These are phyloP conservation scores for Brachyrhaphis roseni DNA, from an alignment of 2,797 vertebrate genomes.

Conservation along the genomic window DNA sequence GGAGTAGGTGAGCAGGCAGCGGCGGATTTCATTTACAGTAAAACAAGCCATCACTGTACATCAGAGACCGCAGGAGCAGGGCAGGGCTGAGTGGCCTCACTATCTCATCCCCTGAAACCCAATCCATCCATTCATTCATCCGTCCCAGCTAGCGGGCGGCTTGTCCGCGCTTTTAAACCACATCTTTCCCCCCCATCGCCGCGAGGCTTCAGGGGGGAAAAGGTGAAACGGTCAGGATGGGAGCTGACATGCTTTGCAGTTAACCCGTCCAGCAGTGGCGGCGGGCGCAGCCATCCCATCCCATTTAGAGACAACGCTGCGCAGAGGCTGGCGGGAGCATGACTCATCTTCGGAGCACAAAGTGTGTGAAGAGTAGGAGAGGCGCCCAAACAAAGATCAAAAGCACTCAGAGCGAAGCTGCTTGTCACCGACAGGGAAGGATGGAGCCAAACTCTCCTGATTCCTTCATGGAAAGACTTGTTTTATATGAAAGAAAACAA, in stretches of 20 bases:
- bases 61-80: conserved; percentile 71
- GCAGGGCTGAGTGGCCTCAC: conserved; percentile 71
- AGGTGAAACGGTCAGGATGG: conserved; percentile 27
- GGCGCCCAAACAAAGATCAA: conserved; percentile 58
- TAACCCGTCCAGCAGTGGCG: conserved; percentile 23
- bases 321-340: conserved; percentile 57
- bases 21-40: conserved; percentile 81
- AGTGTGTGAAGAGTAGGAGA: conserved; percentile 53
- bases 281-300: conserved; percentile 29
- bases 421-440: conserved; percentile 45
- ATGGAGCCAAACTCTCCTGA: conserved; percentile 35
- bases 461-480: conserved; percentile 39
- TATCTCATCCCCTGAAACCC: conserved; percentile 73
- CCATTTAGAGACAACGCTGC: conserved; percentile 42
- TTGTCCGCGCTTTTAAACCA: conserved; percentile 47
- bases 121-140: conserved; percentile 53
- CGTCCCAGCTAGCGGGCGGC: conserved; percentile 52
- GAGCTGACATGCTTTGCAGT: conserved; percentile 19
- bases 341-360: conserved; percentile 59
- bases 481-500: conserved; percentile 18
- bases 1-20: conserved; percentile 68
- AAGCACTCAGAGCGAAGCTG: conserved; percentile 55
- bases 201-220: conserved; percentile 9
- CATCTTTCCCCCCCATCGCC: conserved; percentile 28
- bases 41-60: conserved; percentile 75